These are phyloP conservation scores for Andrena fulva DNA, from an alignment of 2,888 invertebrate species.

Conservation along the genomic window DNA sequence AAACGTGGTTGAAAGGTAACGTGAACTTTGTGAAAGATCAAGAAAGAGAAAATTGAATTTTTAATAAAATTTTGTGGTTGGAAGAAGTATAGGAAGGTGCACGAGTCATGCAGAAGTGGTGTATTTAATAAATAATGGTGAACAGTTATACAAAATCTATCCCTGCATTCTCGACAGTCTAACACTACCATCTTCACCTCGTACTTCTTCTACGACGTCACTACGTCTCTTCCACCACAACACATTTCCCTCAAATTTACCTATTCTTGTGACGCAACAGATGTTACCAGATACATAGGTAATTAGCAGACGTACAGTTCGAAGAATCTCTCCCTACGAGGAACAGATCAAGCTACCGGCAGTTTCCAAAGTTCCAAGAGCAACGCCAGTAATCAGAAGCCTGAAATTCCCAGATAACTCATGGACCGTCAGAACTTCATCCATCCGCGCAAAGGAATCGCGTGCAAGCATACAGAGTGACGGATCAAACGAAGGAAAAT, in stretches of 20 bases:
- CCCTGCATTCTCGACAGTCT: too few species aligned
- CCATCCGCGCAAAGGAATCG: conserved; percentile 1
- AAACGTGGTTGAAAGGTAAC: too few species aligned
- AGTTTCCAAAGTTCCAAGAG: background rate
- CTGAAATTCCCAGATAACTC: background rate
- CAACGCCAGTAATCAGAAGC: background rate
- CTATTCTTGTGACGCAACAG: background rate
- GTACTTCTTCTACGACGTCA: background rate
- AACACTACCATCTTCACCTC: too few species aligned
- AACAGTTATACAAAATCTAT: too few species aligned
- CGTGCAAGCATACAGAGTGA: background rate
- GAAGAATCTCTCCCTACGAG: background rate
- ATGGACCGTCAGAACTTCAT: background rate
- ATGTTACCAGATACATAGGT: background rate
- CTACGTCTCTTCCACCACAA: background rate
- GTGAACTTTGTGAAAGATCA: too few species aligned
- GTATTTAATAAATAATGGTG: too few species aligned
- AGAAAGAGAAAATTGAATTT: too few species aligned
- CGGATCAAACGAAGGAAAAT: background rate
- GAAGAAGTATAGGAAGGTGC: too few species aligned
- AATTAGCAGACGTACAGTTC: background rate
- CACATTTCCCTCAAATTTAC: background rate
- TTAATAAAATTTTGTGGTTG: too few species aligned
- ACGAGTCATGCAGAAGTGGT: too few species aligned
- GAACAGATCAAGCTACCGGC: background rate